A percentile compares a stretch with the other conserved stretches of the same genome.
These are phyloP conservation scores for Strix aluco DNA, from an alignment of 2,113 vertebrate species.

Conservation along the genomic window DNA sequence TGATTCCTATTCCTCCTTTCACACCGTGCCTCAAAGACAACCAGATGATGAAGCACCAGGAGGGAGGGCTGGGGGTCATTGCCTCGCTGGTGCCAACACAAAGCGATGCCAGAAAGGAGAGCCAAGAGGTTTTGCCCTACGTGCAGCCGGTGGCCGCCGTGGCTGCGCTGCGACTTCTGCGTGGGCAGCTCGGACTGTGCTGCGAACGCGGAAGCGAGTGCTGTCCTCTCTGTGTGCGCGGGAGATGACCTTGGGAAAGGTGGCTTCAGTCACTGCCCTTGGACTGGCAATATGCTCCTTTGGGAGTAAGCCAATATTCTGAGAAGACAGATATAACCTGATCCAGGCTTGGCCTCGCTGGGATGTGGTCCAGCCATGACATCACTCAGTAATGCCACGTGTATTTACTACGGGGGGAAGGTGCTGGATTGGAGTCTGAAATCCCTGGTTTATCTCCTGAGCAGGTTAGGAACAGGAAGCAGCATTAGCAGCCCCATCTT, in stretches of 20 bases:
- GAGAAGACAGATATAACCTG: conserved; percentile 51
- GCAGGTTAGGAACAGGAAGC: conserved; percentile 41
- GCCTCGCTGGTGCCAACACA: not conserved
- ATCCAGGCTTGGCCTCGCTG: conserved; percentile 49
- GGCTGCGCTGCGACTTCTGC: not conserved
- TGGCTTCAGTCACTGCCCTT: conserved; percentile 32
- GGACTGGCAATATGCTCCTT: conserved; percentile 29
- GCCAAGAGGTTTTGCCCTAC: not conserved
- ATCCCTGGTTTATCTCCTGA: conserved; percentile 50
- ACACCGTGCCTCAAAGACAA: not conserved
- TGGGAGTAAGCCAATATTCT: conserved; percentile 46
- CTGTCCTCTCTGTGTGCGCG: not conserved
- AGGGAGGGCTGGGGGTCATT: not conserved
- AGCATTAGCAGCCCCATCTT: not conserved
- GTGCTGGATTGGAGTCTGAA: conserved; percentile 17
- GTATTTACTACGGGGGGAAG: conserved; percentile 37
- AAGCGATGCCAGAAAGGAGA: not conserved
- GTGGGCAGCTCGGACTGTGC: not conserved
- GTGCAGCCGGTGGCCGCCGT: not conserved
- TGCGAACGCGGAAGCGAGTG: not conserved
- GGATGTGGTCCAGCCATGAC: conserved; percentile 45
- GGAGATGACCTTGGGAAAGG: conserved; percentile 54
- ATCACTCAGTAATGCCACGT: conserved; percentile 29
- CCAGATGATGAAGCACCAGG: not conserved
- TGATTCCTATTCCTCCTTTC: not conserved